Evolutionary conservation across 2,888 invertebrate species (phyloP).

Genomic region (Tortrix viridana): DNA sequence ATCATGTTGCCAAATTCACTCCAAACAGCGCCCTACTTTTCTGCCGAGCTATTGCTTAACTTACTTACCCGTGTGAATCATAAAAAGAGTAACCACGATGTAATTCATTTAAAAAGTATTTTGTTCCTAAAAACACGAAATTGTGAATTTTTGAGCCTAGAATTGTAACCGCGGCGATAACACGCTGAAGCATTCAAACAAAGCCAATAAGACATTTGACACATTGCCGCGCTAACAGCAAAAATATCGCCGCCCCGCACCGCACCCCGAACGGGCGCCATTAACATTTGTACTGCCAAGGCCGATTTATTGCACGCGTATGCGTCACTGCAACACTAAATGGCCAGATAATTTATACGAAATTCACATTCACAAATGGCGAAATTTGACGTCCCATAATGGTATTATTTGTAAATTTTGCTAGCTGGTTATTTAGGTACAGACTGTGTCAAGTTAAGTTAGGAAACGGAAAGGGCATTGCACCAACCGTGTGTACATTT

Average conservation of each 20-base stretch:
- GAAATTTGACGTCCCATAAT: constrained; percentile 31
- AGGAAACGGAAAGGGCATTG: no score
- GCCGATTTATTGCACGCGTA: constrained; percentile 40
- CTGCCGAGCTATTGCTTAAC: no score
- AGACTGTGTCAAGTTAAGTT: no score
- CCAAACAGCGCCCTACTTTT: no score
- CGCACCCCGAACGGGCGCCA: constrained; percentile 29
- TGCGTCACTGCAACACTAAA: constrained; percentile 53
- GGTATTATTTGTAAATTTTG: no score
- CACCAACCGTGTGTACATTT: no score
- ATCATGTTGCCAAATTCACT: no score
- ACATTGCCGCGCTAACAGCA: constrained; percentile 28
- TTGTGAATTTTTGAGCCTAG: background rate
- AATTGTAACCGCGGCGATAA: background rate
- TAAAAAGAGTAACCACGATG: no score
- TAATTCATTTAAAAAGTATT: no score
- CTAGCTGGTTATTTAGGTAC: no score
- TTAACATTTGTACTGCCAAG: constrained; percentile 33
- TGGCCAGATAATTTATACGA: constrained; percentile 51
- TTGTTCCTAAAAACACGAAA: background rate
- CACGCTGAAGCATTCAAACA: constrained; percentile 21
- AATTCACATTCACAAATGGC: constrained; percentile 43
- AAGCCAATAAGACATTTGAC: constrained; percentile 34
- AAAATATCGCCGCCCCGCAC: constrained; percentile 26
- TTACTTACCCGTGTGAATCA: no score